phyloP scores from a whole-genome alignment of 2,888 invertebrate species.

The Plagiodera versicolora region DNA sequence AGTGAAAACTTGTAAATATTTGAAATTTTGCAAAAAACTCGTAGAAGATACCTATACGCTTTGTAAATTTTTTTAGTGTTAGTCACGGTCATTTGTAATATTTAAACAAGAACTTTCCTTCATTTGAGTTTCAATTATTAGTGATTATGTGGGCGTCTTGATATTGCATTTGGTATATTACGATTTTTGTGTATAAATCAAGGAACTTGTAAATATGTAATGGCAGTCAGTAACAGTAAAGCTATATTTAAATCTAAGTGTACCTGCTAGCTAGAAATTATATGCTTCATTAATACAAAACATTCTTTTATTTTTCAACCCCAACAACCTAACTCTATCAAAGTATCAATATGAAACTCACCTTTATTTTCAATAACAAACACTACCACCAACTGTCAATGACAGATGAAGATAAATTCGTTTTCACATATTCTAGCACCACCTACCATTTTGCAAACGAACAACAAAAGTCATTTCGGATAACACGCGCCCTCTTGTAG shows the following conservation, averaged over 20 bases:
- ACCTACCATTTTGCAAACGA: too few species aligned
- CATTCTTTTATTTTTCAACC: constrained; percentile 27
- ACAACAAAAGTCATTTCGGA: too few species aligned
- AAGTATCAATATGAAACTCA: too few species aligned
- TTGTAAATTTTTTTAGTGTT: constrained; percentile 39
- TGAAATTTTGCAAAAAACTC: constrained; percentile 1
- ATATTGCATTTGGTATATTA: constrained; percentile 43
- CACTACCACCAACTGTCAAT: too few species aligned
- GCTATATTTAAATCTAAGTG: constrained; percentile 48
- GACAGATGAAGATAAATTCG: too few species aligned
- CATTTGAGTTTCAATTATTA: constrained; percentile 35
- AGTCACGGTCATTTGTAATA: constrained; percentile 29
- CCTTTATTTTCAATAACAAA: too few species aligned
- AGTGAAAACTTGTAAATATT: constrained; percentile 33
- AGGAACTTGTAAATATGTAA: constrained; percentile 37
- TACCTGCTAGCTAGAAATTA: constrained; percentile 54
- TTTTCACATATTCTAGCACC: too few species aligned
- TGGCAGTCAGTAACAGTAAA: constrained; percentile 39
- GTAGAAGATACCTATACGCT: constrained; percentile 33
- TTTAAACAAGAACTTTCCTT: constrained; percentile 26
- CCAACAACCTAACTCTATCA: too few species aligned
- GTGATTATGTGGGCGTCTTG: constrained; percentile 38
- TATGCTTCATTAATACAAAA: constrained; percentile 47
- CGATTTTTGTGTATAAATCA: constrained; percentile 29
- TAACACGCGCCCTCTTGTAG: too few species aligned